phyloP scores from a whole-genome alignment of 2,113 vertebrate genomes.

The Lepus europaeus region DNA sequence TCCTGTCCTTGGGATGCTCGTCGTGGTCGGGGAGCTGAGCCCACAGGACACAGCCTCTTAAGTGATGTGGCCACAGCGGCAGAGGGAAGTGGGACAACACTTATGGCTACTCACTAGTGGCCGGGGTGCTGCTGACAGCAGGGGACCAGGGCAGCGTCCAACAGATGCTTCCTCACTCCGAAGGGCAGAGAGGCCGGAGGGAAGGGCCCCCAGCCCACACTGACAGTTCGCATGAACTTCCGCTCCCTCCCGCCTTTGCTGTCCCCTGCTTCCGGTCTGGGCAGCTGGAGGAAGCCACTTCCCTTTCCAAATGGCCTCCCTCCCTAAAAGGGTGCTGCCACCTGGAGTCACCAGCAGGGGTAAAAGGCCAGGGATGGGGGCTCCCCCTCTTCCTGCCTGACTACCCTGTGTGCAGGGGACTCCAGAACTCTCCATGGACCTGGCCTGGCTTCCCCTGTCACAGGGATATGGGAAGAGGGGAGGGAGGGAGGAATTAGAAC shows the following conservation, averaged over 20 bases:
- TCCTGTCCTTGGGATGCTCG: not conserved
- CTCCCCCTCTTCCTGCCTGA: not conserved
- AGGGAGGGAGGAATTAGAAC: not conserved
- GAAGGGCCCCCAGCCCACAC: not conserved
- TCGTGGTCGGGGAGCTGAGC: not conserved
- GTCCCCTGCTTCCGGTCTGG: conserved; percentile 48
- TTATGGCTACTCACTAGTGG: not conserved
- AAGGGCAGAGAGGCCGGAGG: not conserved
- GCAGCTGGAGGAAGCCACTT: conserved; percentile 34
- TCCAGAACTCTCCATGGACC: not conserved
- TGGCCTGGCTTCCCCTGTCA: not conserved
- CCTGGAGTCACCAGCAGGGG: not conserved
- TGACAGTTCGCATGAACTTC: not conserved
- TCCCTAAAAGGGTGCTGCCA: not conserved
- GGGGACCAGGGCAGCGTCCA: not conserved
- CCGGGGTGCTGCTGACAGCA: not conserved
- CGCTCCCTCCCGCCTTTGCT: not conserved
- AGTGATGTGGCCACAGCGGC: not conserved
- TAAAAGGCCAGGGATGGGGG: not conserved
- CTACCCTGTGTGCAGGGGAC: not conserved
- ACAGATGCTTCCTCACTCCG: not conserved
- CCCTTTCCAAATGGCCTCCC: not conserved
- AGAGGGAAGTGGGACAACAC: not conserved
- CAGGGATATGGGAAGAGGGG: not conserved
- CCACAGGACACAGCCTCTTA: not conserved